Base-by-base conservation (phyloP, 2,888 invertebrate genomes). In the Cephonodes hylas region DNA sequence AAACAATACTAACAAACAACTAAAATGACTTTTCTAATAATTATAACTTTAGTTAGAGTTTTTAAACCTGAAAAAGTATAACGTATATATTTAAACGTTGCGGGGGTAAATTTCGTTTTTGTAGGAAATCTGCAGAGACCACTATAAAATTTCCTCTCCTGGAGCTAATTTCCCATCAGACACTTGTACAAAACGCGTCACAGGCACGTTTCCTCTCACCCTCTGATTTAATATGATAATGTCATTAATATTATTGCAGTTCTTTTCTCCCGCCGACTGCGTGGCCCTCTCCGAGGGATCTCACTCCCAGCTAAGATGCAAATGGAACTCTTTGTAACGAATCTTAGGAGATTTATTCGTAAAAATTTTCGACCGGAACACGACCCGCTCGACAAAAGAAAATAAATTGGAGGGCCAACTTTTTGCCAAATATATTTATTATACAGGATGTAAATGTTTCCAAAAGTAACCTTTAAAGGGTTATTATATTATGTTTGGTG, bases 281-380 rank as follows among this genome's bases (percentile, higher is more conserved):
- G 65, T 74, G 74, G 83, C 84, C 78, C 66, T 66, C 67, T 58
- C 65, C 59, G 63, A 69, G 73, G 77, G 77, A 77, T 79, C 79
- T 81, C 74, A 71, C 70, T 79, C 80, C 75, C 77, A 77, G 77
- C 78, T 75, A 71, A 78, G 80, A 88, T 89, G 88, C 85, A 89
- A 89, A 89, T 89, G 84, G 86, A 88, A 88, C 88, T 89, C 88
- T 88, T 88, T 90, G 89, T 89, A 83, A 82, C 81, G 80, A 87
- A 88, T 86, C 89, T 88, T 86, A 85, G 78, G 88, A 88, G 88
- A 88, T 88, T 88, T 89, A 89, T 86, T 86, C 80, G 79, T 79
- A 83, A 88, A 88, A 89, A 87, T 79, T 82, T 70, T 74, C 76
- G 71, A 79, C 81, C 79, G 78, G 79, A 83, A 84, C 82, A 76